A percentile compares a stretch with the other conserved stretches of the same genome.
phyloP scores from a whole-genome alignment of 1,140 invertebrate species.

The Plutomurus gul region DNA sequence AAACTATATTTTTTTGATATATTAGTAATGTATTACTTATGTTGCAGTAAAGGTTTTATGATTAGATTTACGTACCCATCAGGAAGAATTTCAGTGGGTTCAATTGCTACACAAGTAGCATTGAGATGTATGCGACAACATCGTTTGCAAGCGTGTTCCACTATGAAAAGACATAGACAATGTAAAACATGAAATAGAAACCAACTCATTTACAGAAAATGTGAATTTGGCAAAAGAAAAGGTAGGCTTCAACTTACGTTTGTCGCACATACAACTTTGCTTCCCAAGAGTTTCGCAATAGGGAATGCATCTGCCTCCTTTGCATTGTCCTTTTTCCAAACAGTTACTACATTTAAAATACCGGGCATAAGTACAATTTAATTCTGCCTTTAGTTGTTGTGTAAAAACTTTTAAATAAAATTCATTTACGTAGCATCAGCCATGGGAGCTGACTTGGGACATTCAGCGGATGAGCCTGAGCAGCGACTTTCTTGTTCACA shows the following conservation, averaged over 20 bases:
- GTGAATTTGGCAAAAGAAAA: slow-evolving; percentile 9
- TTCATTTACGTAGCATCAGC: slow-evolving; percentile 80
- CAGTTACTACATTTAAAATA: no score
- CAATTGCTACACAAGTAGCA: slow-evolving; percentile 87
- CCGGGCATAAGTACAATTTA: no score
- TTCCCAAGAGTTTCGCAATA: slow-evolving; percentile 90
- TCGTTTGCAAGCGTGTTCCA: slow-evolving; percentile 81
- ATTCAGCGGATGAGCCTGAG: slow-evolving; percentile 67
- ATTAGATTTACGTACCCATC: no score
- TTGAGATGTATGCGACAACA: slow-evolving; percentile 89
- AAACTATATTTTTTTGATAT: no score
- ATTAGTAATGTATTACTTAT: no score
- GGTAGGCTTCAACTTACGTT: slow-evolving; percentile 67
- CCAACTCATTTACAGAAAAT: neutral
- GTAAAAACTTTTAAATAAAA: no score
- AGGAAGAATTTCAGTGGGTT: slow-evolving; percentile 81
- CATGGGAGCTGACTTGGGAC: slow-evolving; percentile 82
- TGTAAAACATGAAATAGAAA: slow-evolving; percentile 14
- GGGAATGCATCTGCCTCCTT: slow-evolving; percentile 82
- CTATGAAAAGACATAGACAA: slow-evolving; percentile 59
- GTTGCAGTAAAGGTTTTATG: no score
- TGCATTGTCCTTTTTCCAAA: slow-evolving; percentile 84
- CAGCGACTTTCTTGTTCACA: slow-evolving; percentile 77
- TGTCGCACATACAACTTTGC: slow-evolving; percentile 94
- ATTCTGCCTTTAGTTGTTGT: no score